phyloP scores from a whole-genome alignment of 2,888 invertebrate genomes.

The Brenthis hecate region DNA sequence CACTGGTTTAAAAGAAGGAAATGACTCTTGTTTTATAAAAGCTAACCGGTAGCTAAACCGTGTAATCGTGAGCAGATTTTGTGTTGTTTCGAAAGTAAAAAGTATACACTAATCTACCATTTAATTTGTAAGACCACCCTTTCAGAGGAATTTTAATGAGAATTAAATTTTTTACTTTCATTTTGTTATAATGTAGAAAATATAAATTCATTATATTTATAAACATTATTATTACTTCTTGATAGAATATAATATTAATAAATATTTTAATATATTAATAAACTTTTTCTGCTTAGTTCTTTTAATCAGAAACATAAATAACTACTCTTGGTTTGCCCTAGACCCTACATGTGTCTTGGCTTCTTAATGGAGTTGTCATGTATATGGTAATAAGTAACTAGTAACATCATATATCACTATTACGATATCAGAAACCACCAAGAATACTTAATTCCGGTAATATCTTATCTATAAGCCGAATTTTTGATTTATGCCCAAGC shows the following conservation, averaged over 20 bases:
- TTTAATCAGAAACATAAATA: conserved; percentile 29
- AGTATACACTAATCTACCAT: conserved; percentile 36
- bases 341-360: conserved; percentile 58
- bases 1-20: conserved; percentile 54
- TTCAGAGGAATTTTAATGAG: conserved; percentile 34
- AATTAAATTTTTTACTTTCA: conserved; percentile 37
- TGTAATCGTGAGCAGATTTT: conserved; percentile 65
- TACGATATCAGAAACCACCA: conserved; percentile 55
- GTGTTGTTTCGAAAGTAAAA: conserved; percentile 54
- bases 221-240: neutral
- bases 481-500: conserved; percentile 64
- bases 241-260: neutral
- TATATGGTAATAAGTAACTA: conserved; percentile 74
- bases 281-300: neutral
- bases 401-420: conserved; percentile 73
- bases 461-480: conserved; percentile 55
- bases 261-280: neutral
- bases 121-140: conserved; percentile 44
- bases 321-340: conserved; percentile 27
- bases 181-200: conserved; percentile 53
- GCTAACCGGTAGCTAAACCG: conserved; percentile 49
- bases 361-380: conserved; percentile 80
- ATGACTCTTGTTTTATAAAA: conserved; percentile 59
- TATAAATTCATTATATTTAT: conserved; percentile 3
- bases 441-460: conserved; percentile 57